These are phyloP conservation scores for Barnardius zonarius DNA, from an alignment of 2,113 vertebrate genomes.

Conservation along the genomic window DNA sequence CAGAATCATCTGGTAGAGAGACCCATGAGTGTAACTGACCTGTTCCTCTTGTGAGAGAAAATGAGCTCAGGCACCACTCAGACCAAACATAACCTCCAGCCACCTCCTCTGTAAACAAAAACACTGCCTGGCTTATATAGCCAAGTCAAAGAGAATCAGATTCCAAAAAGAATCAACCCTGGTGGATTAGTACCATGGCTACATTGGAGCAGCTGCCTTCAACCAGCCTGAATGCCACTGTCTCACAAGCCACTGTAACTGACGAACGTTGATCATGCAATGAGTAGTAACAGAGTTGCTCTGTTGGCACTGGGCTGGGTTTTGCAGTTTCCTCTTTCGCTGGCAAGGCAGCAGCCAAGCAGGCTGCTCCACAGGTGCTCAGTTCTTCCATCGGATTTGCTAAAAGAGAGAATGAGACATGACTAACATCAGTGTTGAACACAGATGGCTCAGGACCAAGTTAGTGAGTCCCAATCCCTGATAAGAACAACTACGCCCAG, in stretches of 20 bases:
- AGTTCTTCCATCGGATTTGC: conserved; percentile 99
- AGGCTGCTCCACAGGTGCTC: conserved; percentile 50
- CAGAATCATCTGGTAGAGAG: not conserved
- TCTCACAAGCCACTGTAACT: not conserved
- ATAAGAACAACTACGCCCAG: not conserved
- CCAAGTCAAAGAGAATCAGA: not conserved
- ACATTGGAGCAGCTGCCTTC: not conserved
- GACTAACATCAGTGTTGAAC: not conserved
- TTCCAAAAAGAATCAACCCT: conserved; percentile 42
- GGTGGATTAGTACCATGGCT: not conserved
- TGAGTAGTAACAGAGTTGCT: not conserved
- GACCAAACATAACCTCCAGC: not conserved
- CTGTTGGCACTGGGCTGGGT: not conserved
- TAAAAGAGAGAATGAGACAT: conserved; percentile 50
- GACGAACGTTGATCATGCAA: not conserved
- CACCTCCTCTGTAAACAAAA: not conserved
- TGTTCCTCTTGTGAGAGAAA: not conserved
- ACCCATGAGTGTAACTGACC: not conserved
- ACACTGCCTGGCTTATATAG: not conserved
- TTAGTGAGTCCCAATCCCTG: not conserved
- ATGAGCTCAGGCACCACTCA: not conserved
- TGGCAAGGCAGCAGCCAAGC: conserved; percentile 5
- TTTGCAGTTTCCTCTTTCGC: conserved; percentile 4
- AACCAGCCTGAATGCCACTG: not conserved
- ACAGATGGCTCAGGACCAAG: not conserved